phyloP scores from a whole-genome alignment of 2,113 vertebrate species.

The Isichthys henryi region DNA sequence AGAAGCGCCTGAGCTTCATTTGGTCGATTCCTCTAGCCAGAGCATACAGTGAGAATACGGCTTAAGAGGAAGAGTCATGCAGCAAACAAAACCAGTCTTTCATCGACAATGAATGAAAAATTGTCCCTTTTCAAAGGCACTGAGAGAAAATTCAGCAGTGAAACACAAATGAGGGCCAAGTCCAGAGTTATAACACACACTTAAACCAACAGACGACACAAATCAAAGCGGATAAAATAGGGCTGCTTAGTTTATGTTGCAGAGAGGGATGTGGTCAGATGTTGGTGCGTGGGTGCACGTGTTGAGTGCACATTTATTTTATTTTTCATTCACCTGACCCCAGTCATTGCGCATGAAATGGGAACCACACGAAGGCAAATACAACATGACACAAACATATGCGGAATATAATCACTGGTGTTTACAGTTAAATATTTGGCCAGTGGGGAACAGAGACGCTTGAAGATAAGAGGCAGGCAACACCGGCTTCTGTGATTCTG shows the following conservation, averaged over 20 bases:
- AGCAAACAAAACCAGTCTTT: neutral
- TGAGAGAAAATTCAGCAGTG: neutral
- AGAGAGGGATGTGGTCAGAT: neutral
- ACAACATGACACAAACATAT: conserved; percentile 47
- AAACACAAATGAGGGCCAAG: neutral
- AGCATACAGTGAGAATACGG: neutral
- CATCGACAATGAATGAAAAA: neutral
- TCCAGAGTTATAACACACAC: neutral
- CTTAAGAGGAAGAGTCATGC: neutral
- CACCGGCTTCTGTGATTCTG: conserved; percentile 36
- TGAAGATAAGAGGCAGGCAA: conserved; percentile 57
- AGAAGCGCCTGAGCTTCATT: neutral
- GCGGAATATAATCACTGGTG: conserved; percentile 50
- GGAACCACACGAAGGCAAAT: conserved; percentile 7
- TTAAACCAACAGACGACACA: neutral
- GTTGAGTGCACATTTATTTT: neutral
- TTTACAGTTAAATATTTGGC: conserved; percentile 64
- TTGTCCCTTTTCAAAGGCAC: neutral
- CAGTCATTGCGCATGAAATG: neutral
- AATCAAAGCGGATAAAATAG: neutral
- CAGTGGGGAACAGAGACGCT: conserved; percentile 33
- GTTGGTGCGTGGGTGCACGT: neutral
- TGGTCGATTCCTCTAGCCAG: neutral
- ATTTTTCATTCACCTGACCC: neutral
- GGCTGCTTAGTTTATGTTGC: neutral